Evolutionary conservation across 2,113 vertebrate genomes (phyloP).

Genomic region (Scortum barcoo): DNA sequence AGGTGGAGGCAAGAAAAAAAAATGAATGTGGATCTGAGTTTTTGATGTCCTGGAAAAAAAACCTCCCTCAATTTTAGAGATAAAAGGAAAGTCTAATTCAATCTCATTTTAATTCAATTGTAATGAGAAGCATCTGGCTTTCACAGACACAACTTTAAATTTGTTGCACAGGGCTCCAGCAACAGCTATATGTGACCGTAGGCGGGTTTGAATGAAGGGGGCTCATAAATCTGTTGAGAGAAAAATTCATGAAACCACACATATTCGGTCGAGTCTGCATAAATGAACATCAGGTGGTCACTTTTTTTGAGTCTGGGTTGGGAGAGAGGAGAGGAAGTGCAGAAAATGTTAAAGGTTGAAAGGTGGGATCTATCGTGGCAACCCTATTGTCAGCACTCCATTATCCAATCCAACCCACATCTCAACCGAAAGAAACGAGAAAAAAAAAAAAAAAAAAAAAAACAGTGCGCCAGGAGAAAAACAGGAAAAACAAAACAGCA

Average conservation of each 20-base stretch:
- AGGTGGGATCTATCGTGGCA: conserved; percentile 91
- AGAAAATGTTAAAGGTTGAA: conserved; percentile 41
- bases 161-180: conserved; percentile 1
- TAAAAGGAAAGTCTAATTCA: conserved; percentile 23
- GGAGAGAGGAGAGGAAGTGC: conserved; percentile 17
- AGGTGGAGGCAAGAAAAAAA: background rate
- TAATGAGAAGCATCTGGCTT: conserved; percentile 2
- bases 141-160: conserved; percentile 14
- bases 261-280: conserved; percentile 16
- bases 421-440: conserved; percentile 87
- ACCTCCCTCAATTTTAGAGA: conserved; percentile 14
- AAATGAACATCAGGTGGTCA: conserved; percentile 18
- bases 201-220: background rate
- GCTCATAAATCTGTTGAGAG: conserved; percentile 34
- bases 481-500: conserved; percentile 72
- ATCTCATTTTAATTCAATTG: conserved; percentile 6
- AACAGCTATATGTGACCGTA: conserved; percentile 1
- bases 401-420: conserved; percentile 95
- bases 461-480: conserved; percentile 76
- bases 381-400: conserved; percentile 97
- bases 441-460: conserved; percentile 73
- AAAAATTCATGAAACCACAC: conserved; percentile 22
- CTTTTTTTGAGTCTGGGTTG: conserved; percentile 31
- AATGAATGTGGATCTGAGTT: conserved; percentile 20
- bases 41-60: conserved; percentile 24